Base-by-base conservation (phyloP, 2,888 invertebrate species). In the Drosophila yooni region DNA sequence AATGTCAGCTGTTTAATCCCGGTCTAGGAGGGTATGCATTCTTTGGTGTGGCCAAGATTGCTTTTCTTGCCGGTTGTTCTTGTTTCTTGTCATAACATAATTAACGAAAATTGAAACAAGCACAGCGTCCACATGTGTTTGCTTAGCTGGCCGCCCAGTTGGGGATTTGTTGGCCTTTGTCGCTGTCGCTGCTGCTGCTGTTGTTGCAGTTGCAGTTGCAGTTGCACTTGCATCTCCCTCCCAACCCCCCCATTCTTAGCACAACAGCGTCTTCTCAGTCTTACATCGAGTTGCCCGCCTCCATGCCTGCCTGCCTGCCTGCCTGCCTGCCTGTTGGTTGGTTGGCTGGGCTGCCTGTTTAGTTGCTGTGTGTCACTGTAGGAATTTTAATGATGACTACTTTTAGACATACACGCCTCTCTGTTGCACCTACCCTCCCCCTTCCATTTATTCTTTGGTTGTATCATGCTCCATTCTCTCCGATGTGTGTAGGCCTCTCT, bases 301-400 rank as follows among this genome's bases (percentile, higher is more conserved):
- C 25, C 48, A 15, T 33, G 62, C 33, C 57, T 43, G 61, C 40
- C 65, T 13, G 33, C 29, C 50, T 51, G 54, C 25, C 36, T 18
- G 34, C 36, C 31, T 13, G 21, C 7, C 64, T n/a, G 56, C n/a
- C 38, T 15, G 36, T n/a, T n/a, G n/a, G n/a, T 0, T 40, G 40
- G 10, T 0, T 40, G 40, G 40, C 38, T 38, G 38, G 18, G 40
- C 59, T 63, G 64, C 31, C 61, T 77, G 78, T 62, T 56, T 62
- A 62, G 77, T 63, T 72, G 75, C 79, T 81, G 78, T 91, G 81
- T 88, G 84, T 84, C 89, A 84, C 82, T 88, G 84, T 64, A 80
- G 90, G 90, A 89, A 90, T 90, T 91, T 90, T 90, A 90, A 90
- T 91, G 91, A 90, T 90, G 91, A 90, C 91, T 91, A 82, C 88